Percentiles rank a stretch among this genome's conserved stretches.
Evolutionary conservation across 2,113 vertebrate species (phyloP).

Genomic region (Thunnus maccoyii): DNA sequence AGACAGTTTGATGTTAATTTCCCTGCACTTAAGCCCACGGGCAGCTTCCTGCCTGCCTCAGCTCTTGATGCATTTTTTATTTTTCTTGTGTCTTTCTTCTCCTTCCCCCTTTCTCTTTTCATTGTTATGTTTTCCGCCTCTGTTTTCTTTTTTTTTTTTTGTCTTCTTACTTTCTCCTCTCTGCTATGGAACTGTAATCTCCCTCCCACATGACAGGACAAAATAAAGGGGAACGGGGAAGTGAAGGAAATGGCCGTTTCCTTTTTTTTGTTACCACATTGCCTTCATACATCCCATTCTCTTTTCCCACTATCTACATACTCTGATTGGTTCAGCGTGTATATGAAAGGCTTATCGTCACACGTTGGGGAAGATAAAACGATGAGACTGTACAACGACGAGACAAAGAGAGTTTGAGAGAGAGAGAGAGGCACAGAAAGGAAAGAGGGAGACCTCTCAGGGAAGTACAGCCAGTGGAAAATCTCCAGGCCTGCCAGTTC

Average conservation of each 20-base stretch:
- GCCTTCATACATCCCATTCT: slow-evolving; percentile 10
- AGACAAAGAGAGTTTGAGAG: slow-evolving; percentile 64
- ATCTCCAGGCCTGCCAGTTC: slow-evolving; percentile 82
- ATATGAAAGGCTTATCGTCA: not conserved
- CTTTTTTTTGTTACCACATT: slow-evolving; percentile 19
- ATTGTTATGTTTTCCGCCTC: slow-evolving; percentile 17
- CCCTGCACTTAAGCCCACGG: slow-evolving; percentile 56
- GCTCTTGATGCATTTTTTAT: slow-evolving; percentile 67
- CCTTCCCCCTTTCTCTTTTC: slow-evolving; percentile 13
- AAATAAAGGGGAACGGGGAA: slow-evolving; percentile 79
- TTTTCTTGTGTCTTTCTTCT: slow-evolving; percentile 38
- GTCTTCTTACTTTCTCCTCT: slow-evolving; percentile 10
- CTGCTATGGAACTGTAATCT: slow-evolving; percentile 64
- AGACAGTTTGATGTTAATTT: slow-evolving; percentile 72
- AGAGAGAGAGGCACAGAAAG: slow-evolving; percentile 24
- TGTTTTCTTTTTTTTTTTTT: not conserved
- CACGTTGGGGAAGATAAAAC: slow-evolving; percentile 23
- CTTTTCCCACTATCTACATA: not conserved
- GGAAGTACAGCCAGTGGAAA: slow-evolving; percentile 80
- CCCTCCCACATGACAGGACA: slow-evolving; percentile 75
- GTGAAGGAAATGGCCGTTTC: slow-evolving; percentile 84
- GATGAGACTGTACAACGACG: slow-evolving; percentile 25
- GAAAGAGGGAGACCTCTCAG: slow-evolving; percentile 49
- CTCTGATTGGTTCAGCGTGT: not conserved
- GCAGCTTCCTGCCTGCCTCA: slow-evolving; percentile 63